phyloP scores from a whole-genome alignment of 2,113 vertebrate genomes.

The Narcine bancroftii region DNA sequence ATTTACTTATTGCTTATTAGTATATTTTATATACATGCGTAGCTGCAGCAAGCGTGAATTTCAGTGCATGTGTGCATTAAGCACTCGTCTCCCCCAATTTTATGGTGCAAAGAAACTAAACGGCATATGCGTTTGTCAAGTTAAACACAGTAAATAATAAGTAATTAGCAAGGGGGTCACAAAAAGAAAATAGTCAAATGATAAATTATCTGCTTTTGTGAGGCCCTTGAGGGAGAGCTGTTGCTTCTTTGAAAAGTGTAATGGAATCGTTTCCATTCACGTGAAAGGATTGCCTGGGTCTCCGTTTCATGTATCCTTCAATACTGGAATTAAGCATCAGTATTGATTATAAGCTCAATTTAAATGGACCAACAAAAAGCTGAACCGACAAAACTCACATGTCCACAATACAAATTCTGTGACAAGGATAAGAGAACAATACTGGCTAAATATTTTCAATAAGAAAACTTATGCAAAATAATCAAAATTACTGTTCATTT shows the following conservation, averaged over 20 bases:
- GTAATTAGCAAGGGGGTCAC: neutral
- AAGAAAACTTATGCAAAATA: neutral
- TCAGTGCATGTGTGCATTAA: too few relatives aligned
- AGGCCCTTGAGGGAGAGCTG: neutral
- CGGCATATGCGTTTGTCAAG: neutral
- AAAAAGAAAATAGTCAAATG: neutral
- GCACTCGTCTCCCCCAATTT: too few relatives aligned
- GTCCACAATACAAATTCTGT: too few relatives aligned
- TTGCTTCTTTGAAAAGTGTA: neutral
- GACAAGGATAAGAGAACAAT: neutral
- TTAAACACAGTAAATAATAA: neutral
- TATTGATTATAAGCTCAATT: neutral
- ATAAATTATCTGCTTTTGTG: neutral
- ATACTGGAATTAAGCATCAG: neutral
- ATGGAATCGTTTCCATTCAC: neutral
- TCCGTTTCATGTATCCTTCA: neutral
- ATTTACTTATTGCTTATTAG: too few relatives aligned
- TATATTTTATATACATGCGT: too few relatives aligned
- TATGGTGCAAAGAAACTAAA: too few relatives aligned
- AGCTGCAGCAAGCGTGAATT: too few relatives aligned
- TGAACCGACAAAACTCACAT: neutral
- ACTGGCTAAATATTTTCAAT: neutral
- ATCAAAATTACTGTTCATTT: neutral
- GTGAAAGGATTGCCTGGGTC: neutral
- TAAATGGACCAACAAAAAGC: too few relatives aligned